Base-by-base conservation (phyloP, 1,140 invertebrate genomes). In the Caligus rogercresseyi region DNA sequence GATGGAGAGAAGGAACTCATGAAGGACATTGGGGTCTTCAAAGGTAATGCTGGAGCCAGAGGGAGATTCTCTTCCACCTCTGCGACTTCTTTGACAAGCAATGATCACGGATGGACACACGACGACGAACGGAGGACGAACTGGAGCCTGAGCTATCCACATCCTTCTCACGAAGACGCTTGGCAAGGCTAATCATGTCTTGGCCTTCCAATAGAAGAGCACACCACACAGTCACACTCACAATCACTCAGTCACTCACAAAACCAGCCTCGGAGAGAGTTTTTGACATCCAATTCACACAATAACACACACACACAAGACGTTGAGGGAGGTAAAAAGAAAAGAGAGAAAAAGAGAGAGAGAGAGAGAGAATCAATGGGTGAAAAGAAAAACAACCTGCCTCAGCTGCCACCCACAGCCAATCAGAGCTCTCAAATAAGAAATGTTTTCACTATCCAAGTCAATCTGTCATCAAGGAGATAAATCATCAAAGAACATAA, bases 1-100 rank as follows among this genome's bases (percentile, higher is more conserved):
- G 20, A 96, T 83, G 25, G 77, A 79, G 25, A 95, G 73, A 20
- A 74, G 77, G 72, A 95, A 91, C 67, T 85, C 82, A 72, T 87
- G 82, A 14, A 95, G 76, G 67, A 80, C 77, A 72, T 91, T 82
- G 25, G 86, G 85, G 75, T 92, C 83, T 53, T 82, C 79, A 72
- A 93, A 93, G 64, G 77, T 74, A 2, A 88, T 78, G 71, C 80
- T 79, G 74, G 88, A 93, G 2, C 84, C 86, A 53, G 72, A 15
- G 89, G 88, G 62, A 94, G 75, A 66, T 82, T 84, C 70, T 86
- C 81, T 69, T 90, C 82, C 83, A 95, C 84, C 76, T 96, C 90
- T 76, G 89, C 86, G 14, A 93, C 85, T 75, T 88, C 88, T 78
- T 87, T 87, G 2, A 87, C 78, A 52, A 92, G 74, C 23, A 92